Evolutionary conservation across 2,888 invertebrate genomes (phyloP).

Genomic region (Chaitophorus viminalis): DNA sequence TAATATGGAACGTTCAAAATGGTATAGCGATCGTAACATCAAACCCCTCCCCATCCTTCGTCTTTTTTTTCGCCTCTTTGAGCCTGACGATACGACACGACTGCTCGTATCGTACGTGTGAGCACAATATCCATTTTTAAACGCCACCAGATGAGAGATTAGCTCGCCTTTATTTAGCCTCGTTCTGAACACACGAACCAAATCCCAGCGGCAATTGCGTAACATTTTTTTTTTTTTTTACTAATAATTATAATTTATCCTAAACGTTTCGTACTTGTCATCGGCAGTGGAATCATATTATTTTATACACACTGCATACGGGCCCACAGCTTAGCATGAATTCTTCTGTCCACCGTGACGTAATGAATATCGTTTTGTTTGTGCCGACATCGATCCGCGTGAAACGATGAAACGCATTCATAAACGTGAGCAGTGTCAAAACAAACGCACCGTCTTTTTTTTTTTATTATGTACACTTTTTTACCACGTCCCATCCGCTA

Average conservation of each 20-base stretch:
- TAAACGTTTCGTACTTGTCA: neutral
- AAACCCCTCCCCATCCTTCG: no score
- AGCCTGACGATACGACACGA: neutral
- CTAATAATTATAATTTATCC: no score
- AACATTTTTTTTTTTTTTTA: slow-evolving; percentile 23
- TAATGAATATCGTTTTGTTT: neutral
- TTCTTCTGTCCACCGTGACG: neutral
- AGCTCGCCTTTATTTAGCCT: neutral
- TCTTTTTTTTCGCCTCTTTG: no score
- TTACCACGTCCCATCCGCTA: no score
- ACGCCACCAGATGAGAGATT: slow-evolving; percentile 37
- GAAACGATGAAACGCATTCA: slow-evolving; percentile 15
- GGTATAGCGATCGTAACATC: no score
- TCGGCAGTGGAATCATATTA: no score
- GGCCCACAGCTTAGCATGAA: neutral
- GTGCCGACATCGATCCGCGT: neutral
- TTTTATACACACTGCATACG: neutral
- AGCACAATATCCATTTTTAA: slow-evolving; percentile 23
- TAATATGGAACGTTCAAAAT: no score
- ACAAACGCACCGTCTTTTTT: no score
- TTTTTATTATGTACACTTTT: no score
- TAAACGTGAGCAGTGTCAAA: no score
- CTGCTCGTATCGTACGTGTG: neutral
- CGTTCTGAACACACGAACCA: slow-evolving; percentile 11
- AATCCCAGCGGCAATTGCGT: no score